Conservation (phyloP, 2,113 vertebrate species). For the Ahaetulla prasina region DNA sequence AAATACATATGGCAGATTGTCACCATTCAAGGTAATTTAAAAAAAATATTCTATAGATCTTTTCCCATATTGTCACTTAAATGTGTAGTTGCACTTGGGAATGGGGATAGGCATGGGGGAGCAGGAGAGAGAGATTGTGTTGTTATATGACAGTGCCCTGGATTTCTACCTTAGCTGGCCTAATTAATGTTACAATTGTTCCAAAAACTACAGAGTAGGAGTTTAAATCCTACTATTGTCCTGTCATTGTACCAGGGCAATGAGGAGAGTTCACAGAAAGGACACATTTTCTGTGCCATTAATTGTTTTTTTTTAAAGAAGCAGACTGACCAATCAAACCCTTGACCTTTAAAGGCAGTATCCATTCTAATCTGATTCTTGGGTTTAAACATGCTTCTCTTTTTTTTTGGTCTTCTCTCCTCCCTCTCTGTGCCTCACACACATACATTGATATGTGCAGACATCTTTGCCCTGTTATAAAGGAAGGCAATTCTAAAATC, state of each 20-base stretch:
- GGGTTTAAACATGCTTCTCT: slow-evolving; percentile 49
- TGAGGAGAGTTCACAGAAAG: slow-evolving; percentile 86
- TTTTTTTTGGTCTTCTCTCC: background rate
- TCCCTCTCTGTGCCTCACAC: background rate
- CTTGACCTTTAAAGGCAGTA: slow-evolving; percentile 82
- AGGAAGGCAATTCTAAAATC: slow-evolving; percentile 53
- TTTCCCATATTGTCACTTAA: background rate
- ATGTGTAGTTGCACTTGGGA: background rate
- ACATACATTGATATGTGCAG: background rate
- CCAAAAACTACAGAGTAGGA: slow-evolving; percentile 62
- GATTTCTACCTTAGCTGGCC: background rate
- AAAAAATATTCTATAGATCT: slow-evolving; percentile 19
- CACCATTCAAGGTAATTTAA: slow-evolving; percentile 72
- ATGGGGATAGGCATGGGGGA: background rate
- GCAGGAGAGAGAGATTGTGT: background rate
- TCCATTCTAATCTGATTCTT: slow-evolving; percentile 70
- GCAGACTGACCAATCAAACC: slow-evolving; percentile 88
- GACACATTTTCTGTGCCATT: slow-evolving; percentile 93
- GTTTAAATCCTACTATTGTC: slow-evolving; percentile 74
- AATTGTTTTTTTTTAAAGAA: slow-evolving; percentile 80
- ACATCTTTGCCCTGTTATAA: slow-evolving; percentile 32
- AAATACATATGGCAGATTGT: slow-evolving; percentile 66
- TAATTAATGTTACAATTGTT: slow-evolving; percentile 55
- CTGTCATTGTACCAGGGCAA: slow-evolving; percentile 78
- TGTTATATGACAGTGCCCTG: background rate